A percentile compares a stretch with the other conserved stretches of the same genome.
These are phyloP conservation scores for Carduelis carduelis DNA, from an alignment of 2,797 vertebrate species.

Conservation along the genomic window DNA sequence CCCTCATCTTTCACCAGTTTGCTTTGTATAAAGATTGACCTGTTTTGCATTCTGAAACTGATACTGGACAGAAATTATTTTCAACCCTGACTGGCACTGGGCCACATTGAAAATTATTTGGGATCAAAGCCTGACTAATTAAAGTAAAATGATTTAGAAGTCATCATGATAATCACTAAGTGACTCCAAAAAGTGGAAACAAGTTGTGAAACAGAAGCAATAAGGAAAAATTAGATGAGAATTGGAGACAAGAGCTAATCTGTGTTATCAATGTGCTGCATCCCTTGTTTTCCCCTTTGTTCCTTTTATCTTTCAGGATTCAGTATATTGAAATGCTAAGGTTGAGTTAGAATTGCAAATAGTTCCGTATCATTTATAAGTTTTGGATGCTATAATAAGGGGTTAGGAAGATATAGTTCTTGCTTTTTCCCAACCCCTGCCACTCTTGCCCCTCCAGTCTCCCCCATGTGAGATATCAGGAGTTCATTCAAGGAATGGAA, in stretches of 20 bases:
- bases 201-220: neutral
- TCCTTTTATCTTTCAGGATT: neutral
- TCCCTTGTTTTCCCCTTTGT: neutral
- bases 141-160: neutral
- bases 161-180: neutral
- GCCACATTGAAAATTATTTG: neutral
- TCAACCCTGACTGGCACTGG: neutral
- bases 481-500: neutral
- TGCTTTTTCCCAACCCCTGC: rapidly evolving
- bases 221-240: neutral
- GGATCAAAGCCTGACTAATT: neutral
- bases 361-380: neutral
- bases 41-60: constrained; percentile 9
- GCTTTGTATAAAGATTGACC: neutral
- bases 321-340: neutral
- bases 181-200: neutral
- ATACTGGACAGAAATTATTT: neutral
- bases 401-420: neutral
- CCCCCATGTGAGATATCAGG: neutral
- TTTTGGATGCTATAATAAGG: neutral
- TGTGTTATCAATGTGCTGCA: neutral
- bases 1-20: neutral
- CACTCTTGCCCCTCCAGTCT: rapidly evolving
- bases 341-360: neutral
- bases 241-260: neutral